phyloP scores from a whole-genome alignment of 1,140 invertebrate species.

The Diabrotica virgifera region DNA sequence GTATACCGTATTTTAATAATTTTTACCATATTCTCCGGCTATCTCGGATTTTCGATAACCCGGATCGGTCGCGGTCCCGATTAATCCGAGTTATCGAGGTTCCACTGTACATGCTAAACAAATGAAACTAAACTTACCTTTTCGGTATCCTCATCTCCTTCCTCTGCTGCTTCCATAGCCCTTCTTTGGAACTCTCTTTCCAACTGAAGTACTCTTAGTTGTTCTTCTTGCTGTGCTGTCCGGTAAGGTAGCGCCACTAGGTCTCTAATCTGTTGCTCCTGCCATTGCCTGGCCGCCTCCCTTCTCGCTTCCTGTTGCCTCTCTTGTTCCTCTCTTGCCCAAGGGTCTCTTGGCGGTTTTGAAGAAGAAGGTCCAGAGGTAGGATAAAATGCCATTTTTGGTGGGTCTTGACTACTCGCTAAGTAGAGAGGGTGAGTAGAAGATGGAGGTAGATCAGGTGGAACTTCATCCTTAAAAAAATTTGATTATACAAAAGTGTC shows the following conservation, averaged over 20 bases:
- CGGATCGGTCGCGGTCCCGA: no score
- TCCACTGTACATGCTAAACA: no score
- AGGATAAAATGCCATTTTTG: slow-evolving; percentile 70
- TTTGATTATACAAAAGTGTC: slow-evolving; percentile 44
- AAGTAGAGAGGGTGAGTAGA: slow-evolving; percentile 71
- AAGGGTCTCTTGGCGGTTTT: slow-evolving; percentile 64
- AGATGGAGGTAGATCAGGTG: slow-evolving; percentile 69
- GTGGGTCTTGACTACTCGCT: slow-evolving; percentile 73
- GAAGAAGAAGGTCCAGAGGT: slow-evolving; percentile 42
- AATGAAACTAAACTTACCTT: slow-evolving; percentile 36
- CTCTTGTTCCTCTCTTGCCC: slow-evolving; percentile 86
- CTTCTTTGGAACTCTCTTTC: slow-evolving; percentile 86
- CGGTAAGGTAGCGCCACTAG: slow-evolving; percentile 65
- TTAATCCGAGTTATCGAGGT: no score
- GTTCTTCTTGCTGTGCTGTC: slow-evolving; percentile 80
- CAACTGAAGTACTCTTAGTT: slow-evolving; percentile 75
- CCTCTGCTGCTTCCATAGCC: slow-evolving; percentile 73
- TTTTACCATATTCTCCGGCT: no score
- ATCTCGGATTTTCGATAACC: no score
- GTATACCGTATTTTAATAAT: no score
- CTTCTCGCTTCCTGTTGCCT: slow-evolving; percentile 69
- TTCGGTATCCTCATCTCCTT: slow-evolving; percentile 63
- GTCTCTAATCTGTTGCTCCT: slow-evolving; percentile 80
- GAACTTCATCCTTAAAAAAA: slow-evolving; percentile 46
- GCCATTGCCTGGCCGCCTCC: slow-evolving; percentile 54